Conservation (phyloP, 2,113 vertebrate genomes). For the Orientallactaga bullata region DNA sequence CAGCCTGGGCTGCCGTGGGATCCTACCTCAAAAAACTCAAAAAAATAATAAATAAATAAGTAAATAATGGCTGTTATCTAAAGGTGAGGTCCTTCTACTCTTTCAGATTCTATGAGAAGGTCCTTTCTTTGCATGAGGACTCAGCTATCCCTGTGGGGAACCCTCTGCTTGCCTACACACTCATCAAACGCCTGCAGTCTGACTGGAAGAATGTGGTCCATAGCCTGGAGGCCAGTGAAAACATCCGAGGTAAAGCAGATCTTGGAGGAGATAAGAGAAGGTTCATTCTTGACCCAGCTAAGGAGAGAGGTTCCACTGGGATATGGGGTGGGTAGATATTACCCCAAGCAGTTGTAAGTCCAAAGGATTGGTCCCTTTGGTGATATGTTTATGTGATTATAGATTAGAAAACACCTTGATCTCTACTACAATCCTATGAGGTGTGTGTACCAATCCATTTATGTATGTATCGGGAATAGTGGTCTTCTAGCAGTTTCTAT, state of each 20-base stretch:
- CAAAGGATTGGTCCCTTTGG: not conserved
- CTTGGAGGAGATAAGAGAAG: not conserved
- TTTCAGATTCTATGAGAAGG: slow-evolving; percentile 93
- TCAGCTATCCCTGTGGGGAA: slow-evolving; percentile 87
- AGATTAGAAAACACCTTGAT: not conserved
- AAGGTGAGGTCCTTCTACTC: not conserved
- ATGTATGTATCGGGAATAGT: not conserved
- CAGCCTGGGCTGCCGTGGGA: no score
- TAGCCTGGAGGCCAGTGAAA: slow-evolving; percentile 90
- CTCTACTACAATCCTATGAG: not conserved
- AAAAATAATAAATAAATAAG: no score
- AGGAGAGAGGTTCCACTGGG: slow-evolving; percentile 51
- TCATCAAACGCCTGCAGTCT: slow-evolving; percentile 95
- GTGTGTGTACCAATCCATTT: not conserved
- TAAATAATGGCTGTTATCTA: not conserved
- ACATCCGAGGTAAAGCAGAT: slow-evolving; percentile 88
- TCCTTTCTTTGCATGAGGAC: slow-evolving; percentile 89
- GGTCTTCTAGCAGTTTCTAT: slow-evolving; percentile 16
- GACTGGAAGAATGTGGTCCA: slow-evolving; percentile 94
- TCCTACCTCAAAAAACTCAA: no score
- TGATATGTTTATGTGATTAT: not conserved
- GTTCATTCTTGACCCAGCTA: slow-evolving; percentile 28
- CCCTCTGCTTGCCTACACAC: slow-evolving; percentile 93
- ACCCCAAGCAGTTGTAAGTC: not conserved
- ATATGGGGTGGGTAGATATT: not conserved